Evolutionary conservation across 2,888 invertebrate genomes (phyloP).

Genomic region (Synanthedon vespiformis): DNA sequence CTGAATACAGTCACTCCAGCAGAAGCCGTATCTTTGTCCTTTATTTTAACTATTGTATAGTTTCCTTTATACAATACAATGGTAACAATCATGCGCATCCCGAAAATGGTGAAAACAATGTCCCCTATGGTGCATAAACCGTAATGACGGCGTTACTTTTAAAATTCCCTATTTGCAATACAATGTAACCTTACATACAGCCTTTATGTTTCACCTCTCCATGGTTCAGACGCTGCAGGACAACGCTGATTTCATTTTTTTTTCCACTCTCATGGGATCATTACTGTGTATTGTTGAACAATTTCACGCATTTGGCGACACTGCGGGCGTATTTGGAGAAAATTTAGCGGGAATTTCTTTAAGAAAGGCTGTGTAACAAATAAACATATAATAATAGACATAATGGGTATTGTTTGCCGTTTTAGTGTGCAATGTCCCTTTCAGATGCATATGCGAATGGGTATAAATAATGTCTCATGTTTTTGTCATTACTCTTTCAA

Average conservation of each 20-base stretch:
- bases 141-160: slow-evolving; percentile 25
- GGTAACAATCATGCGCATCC: slow-evolving; percentile 4
- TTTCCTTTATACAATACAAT: slow-evolving; percentile 8
- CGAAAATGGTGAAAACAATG: slow-evolving; percentile 9
- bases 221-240: background rate
- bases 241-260: background rate
- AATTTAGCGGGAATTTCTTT: slow-evolving; percentile 4
- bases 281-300: slow-evolving; percentile 7
- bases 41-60: slow-evolving; percentile 1
- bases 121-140: slow-evolving; percentile 6
- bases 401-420: slow-evolving; percentile 15
- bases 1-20: slow-evolving; percentile 3
- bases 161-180: background rate
- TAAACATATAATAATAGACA: background rate
- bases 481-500: background rate
- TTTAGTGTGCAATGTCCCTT: slow-evolving; percentile 11
- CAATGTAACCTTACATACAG: background rate
- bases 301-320: slow-evolving; percentile 9
- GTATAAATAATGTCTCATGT: background rate
- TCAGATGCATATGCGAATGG: background rate
- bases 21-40: slow-evolving; percentile 7
- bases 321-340: slow-evolving; percentile 13
- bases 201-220: background rate
- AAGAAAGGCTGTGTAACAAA: slow-evolving; percentile 1
- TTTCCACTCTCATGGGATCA: slow-evolving; percentile 5